Conservation (phyloP, 2,797 vertebrate species). For the Karalla daura region DNA sequence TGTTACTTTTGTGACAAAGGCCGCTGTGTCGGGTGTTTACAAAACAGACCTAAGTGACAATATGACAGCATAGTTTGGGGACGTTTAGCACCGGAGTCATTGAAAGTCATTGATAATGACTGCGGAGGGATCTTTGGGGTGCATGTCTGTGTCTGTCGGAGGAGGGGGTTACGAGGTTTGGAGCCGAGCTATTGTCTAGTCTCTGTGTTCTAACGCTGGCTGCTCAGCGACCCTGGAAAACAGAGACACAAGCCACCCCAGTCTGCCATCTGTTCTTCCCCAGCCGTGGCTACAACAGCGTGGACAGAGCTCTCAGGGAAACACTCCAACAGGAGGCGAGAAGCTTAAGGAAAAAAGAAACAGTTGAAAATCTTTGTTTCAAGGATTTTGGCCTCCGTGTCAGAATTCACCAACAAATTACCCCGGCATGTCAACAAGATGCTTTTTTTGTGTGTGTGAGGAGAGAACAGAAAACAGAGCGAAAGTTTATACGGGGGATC, state of each 20-base stretch:
- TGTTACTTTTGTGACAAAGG: constrained; percentile 54
- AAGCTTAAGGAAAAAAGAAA: not conserved
- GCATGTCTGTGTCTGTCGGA: no score
- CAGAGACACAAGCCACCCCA: constrained; percentile 90
- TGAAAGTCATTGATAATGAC: constrained; percentile 85
- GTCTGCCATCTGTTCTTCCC: constrained; percentile 91
- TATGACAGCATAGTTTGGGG: constrained; percentile 58
- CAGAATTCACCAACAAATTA: constrained; percentile 8
- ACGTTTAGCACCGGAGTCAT: constrained; percentile 74
- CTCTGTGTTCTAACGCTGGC: constrained; percentile 82
- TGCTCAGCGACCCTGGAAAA: constrained; percentile 86
- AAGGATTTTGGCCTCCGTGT: constrained; percentile 5
- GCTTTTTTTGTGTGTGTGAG: constrained; percentile 12
- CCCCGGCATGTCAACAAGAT: constrained; percentile 27
- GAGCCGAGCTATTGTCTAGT: constrained; percentile 81
- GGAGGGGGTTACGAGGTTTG: constrained; percentile 69
- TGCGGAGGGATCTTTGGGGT: constrained; percentile 69
- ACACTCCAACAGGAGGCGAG: not conserved
- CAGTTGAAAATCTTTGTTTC: constrained; percentile 19
- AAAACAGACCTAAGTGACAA: constrained; percentile 70
- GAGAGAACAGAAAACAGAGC: constrained; percentile 17
- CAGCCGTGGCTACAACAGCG: constrained; percentile 66
- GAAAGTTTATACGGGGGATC: constrained; percentile 68
- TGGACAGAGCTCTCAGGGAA: constrained; percentile 21
- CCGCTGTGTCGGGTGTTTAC: constrained; percentile 68